Evolutionary conservation across 2,888 invertebrate genomes (phyloP), one percentile per base, ranked within the genome.

Genomic region (Tetheella fluctuosa): DNA sequence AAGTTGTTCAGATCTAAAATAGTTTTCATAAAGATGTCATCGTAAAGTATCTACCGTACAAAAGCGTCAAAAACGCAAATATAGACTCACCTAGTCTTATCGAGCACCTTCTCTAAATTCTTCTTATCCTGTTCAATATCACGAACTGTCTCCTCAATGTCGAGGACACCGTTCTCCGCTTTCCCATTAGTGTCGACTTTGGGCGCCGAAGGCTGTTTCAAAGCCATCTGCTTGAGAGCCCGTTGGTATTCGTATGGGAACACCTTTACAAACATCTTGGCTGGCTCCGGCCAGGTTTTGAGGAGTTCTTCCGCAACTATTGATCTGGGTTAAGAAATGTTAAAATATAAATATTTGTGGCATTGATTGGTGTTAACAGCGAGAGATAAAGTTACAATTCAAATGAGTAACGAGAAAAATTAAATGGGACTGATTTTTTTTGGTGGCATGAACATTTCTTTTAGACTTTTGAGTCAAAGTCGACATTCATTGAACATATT

Each of bases 231-330:
- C 70, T 96, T 95, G 23, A 99, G 90, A 0, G 97, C 99, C 67
- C 97, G 94, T 81, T 99, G 98, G 91, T 99, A 99, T 81, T 99
- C 99, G 79, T 97, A 97, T 0, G 99, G 99, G 94, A 99, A 99
- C 55, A 99, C 97, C 94, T 99, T 99, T 59, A 98, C 94, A 84
- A 99, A 98, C 84, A 96, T 94, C 30, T 94, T 90, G 54, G 97
- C 95, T 60, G 96, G 94, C 62, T 94, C 94, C 0, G 96, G 95
- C 99, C 99, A 98, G 62, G 96, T 94, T 69, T 95, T 92, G 0
- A 99, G 89, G 34, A 99, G 92, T 30, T 96, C 94, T 67, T 95
- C 90, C 5, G 98, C 99, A 64, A 99, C 95, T 65, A 96, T 82
- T 2, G 98, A 98, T 15, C 94, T 93, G 75, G 6, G 1, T n/a